Evolutionary conservation across 1,140 invertebrate species (phyloP).

Genomic region (Hyles vespertilio): DNA sequence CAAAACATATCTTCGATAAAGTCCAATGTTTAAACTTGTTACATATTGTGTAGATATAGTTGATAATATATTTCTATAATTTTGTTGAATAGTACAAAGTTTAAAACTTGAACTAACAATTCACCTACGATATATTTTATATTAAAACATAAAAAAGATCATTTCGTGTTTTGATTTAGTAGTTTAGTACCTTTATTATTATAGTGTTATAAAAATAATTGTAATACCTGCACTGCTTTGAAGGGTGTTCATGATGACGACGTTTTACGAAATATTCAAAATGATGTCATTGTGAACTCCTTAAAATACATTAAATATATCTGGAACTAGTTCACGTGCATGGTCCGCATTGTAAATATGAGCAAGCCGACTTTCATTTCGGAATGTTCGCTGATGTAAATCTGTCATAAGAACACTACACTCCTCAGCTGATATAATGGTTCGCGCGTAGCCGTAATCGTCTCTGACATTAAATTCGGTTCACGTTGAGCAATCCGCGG

Average conservation of each 20-base stretch:
- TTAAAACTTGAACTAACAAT: slow-evolving; percentile 57
- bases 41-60: slow-evolving; percentile 30
- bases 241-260: background rate
- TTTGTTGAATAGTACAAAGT: slow-evolving; percentile 62
- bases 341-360: slow-evolving; percentile 66
- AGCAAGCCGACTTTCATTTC: slow-evolving; percentile 37
- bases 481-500: slow-evolving; percentile 4
- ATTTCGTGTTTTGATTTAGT: slow-evolving; percentile 72
- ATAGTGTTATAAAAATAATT: slow-evolving; percentile 12
- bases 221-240: slow-evolving; percentile 10
- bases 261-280: background rate
- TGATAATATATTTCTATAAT: slow-evolving; percentile 25
- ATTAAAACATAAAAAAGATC: slow-evolving; percentile 70
- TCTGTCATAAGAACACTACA: slow-evolving; percentile 50
- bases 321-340: slow-evolving; percentile 35
- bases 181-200: slow-evolving; percentile 60
- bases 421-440: slow-evolving; percentile 19
- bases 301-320: background rate
- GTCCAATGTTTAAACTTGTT: slow-evolving; percentile 25
- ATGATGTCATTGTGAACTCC: background rate
- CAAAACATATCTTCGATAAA: slow-evolving; percentile 18
- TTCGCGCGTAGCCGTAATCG: too few species aligned
- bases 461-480: background rate
- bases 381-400: slow-evolving; percentile 33
- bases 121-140: slow-evolving; percentile 53